A percentile compares a stretch with the other conserved stretches of the same genome.
These are phyloP conservation scores for Hippocampus guttulatus DNA, from an alignment of 2,113 vertebrate genomes.

Conservation along the genomic window DNA sequence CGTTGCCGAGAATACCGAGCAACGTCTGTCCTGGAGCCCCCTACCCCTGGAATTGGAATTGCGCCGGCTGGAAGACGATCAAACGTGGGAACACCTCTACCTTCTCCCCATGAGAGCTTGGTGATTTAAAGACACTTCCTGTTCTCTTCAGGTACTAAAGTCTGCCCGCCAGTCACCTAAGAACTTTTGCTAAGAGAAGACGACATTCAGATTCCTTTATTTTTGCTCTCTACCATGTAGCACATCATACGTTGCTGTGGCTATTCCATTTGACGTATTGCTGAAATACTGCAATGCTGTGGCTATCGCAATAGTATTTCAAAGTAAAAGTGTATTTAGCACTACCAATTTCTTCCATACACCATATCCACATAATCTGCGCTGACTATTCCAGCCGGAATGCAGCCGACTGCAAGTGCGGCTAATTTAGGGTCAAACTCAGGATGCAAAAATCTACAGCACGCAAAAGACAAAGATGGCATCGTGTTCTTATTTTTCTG, in stretches of 20 bases:
- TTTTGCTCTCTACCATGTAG: not conserved
- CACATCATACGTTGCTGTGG: not conserved
- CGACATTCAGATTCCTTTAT: not conserved
- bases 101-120: conserved; percentile 43
- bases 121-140: conserved; percentile 9
- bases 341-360: too few relatives aligned
- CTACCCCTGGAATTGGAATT: conserved; percentile 7
- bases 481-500: not conserved
- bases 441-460: too few relatives aligned
- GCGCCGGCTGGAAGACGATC: conserved; percentile 50
- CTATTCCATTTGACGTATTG: not conserved
- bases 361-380: not conserved
- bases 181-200: too few relatives aligned
- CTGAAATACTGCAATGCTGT: too few relatives aligned
- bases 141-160: too few relatives aligned
- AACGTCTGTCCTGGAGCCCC: conserved; percentile 32
- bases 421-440: too few relatives aligned
- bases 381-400: not conserved
- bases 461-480: too few relatives aligned
- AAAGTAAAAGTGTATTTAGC: too few relatives aligned
- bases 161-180: too few relatives aligned
- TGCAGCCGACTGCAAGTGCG: not conserved
- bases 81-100: conserved; percentile 51
- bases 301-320: too few relatives aligned
- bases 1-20: not conserved